phyloP scores from a whole-genome alignment of 2,888 invertebrate species.

The Ornithoptera alexandrae region DNA sequence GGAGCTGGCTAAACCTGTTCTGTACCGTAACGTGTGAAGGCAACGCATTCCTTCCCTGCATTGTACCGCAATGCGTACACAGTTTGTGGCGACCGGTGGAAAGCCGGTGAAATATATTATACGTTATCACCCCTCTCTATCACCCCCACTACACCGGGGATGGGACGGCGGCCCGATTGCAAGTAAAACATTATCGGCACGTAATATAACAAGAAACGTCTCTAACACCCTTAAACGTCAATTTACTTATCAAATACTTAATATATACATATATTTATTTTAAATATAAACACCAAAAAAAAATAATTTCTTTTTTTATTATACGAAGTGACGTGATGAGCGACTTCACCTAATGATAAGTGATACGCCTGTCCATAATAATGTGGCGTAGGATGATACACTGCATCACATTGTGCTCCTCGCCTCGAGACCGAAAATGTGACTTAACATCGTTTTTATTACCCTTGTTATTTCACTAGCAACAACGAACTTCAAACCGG shows the following conservation, averaged over 20 bases:
- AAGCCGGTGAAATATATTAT: conserved; percentile 70
- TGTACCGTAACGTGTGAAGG: conserved; percentile 29
- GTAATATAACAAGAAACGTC: conserved; percentile 29
- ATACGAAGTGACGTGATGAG: too few species aligned
- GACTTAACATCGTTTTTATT: too few species aligned
- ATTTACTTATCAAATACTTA: conserved; percentile 1
- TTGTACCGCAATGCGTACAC: conserved; percentile 61
- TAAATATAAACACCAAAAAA: too few species aligned
- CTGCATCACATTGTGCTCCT: too few species aligned
- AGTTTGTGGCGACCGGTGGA: conserved; percentile 47
- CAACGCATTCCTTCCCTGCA: conserved; percentile 38
- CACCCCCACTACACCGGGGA: neutral
- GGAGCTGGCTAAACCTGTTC: neutral
- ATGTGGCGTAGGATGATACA: too few species aligned
- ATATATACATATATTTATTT: neutral
- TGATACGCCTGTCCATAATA: too few species aligned
- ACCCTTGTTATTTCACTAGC: too few species aligned
- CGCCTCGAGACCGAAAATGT: too few species aligned
- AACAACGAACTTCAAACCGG: too few species aligned
- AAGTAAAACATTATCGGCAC: conserved; percentile 47
- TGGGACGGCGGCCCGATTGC: conserved; percentile 31
- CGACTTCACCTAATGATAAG: too few species aligned
- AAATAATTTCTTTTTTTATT: too few species aligned
- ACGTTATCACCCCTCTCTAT: conserved; percentile 56
- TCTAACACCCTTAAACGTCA: conserved; percentile 1